phyloP scores from a whole-genome alignment of 2,888 invertebrate genomes.

The Mesorhabditis spiculigera region DNA sequence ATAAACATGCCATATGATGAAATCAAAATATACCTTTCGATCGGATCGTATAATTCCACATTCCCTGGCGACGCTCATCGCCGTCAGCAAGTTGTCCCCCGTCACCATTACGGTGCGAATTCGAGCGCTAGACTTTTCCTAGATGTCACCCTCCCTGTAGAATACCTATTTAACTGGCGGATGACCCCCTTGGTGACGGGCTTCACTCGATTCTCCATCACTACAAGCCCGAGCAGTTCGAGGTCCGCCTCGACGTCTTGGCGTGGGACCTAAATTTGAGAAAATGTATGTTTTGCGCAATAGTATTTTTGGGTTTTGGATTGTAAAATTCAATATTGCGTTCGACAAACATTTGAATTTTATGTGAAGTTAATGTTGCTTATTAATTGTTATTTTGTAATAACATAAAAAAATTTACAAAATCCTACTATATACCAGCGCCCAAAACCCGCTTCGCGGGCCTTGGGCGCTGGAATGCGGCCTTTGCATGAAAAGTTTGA shows the following conservation, averaged over 20 bases:
- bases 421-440: no score
- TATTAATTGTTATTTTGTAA: no score
- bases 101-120: slow-evolving; percentile 86
- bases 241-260: slow-evolving; percentile 60
- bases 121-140: slow-evolving; percentile 68
- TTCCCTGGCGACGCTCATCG: slow-evolving; percentile 82
- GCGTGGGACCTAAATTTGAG: not conserved
- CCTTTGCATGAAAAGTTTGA: no score
- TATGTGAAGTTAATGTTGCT: no score
- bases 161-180: slow-evolving; percentile 42
- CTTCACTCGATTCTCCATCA: slow-evolving; percentile 84
- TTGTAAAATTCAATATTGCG: not conserved
- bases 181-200: slow-evolving; percentile 61
- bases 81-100: slow-evolving; percentile 86
- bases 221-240: slow-evolving; percentile 80
- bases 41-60: slow-evolving; percentile 65
- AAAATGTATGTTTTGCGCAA: not conserved
- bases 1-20: no score
- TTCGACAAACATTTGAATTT: slow-evolving; percentile 25
- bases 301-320: not conserved
- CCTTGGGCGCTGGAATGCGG: no score
- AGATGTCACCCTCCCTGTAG: not conserved
- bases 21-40: slow-evolving; percentile 33
- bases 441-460: no score
- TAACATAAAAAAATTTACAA: no score